These are phyloP conservation scores for Sinodicranocentrus sp. DNA, from an alignment of 2,888 invertebrate genomes.

Conservation along the genomic window DNA sequence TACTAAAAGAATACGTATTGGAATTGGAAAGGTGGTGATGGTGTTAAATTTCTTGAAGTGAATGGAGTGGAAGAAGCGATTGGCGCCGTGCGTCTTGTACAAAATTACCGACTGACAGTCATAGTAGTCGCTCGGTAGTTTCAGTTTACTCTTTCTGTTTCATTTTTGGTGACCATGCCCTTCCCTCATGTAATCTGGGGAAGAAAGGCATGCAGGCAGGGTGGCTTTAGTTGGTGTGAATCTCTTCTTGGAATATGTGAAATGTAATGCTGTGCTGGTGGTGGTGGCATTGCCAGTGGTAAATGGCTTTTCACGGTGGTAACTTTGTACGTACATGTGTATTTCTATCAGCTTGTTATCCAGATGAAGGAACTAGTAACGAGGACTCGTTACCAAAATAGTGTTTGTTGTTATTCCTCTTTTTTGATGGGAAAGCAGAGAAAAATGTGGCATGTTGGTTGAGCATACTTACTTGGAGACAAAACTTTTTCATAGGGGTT, in stretches of 20 bases:
- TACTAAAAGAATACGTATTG: background rate
- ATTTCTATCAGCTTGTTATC: background rate
- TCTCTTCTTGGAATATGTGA: slow-evolving; percentile 62
- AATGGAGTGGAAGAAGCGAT: slow-evolving; percentile 58
- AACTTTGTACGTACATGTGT: background rate
- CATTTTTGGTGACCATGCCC: slow-evolving; percentile 43
- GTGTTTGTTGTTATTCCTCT: background rate
- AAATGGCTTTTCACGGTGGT: slow-evolving; percentile 48
- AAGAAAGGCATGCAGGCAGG: slow-evolving; percentile 47
- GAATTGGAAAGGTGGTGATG: slow-evolving; percentile 39
- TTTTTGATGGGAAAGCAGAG: background rate
- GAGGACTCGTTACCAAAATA: background rate
- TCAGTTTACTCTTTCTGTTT: slow-evolving; percentile 51
- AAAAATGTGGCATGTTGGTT: background rate
- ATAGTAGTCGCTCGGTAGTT: slow-evolving; percentile 35
- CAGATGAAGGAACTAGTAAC: background rate
- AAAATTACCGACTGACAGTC: slow-evolving; percentile 32
- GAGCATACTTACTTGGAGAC: too few species aligned
- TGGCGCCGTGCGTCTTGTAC: slow-evolving; percentile 63
- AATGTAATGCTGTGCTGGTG: slow-evolving; percentile 64
- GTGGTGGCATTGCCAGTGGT: slow-evolving; percentile 12
- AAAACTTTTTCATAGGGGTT: too few species aligned
- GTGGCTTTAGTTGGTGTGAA: slow-evolving; percentile 53
- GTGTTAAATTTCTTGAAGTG: slow-evolving; percentile 62
- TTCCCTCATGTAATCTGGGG: slow-evolving; percentile 19